These are phyloP conservation scores for Promerops cafer DNA, from an alignment of 2,113 vertebrate genomes.

Conservation along the genomic window DNA sequence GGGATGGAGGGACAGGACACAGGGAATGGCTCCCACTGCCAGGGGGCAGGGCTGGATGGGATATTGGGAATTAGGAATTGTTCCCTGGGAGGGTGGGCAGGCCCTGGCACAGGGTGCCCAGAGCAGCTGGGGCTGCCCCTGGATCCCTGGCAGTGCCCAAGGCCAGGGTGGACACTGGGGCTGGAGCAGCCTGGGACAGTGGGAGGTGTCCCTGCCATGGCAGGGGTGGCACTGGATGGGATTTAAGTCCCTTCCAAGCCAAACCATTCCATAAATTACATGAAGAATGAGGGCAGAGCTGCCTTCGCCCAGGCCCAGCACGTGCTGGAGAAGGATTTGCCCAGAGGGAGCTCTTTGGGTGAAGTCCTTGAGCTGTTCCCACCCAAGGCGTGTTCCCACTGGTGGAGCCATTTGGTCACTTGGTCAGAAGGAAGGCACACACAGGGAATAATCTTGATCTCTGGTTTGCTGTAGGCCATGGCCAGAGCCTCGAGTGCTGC, in stretches of 20 bases:
- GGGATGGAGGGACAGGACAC: background rate
- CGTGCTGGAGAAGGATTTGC: background rate
- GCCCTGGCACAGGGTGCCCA: background rate
- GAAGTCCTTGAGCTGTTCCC: background rate
- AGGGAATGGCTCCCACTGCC: background rate
- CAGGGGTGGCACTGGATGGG: fast-evolving
- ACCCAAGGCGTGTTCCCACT: background rate
- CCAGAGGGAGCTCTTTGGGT: background rate
- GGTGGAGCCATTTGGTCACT: fast-evolving
- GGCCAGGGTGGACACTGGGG: fast-evolving
- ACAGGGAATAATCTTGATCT: fast-evolving
- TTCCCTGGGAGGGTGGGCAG: background rate
- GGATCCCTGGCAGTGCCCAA: background rate
- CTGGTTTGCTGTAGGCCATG: background rate
- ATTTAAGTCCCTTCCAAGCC: too few species aligned
- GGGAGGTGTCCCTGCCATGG: background rate
- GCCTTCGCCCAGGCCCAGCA: fast-evolving
- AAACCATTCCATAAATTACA: background rate
- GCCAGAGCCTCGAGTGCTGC: background rate
- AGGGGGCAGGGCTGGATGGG: background rate
- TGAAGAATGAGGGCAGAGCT: background rate
- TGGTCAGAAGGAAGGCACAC: background rate
- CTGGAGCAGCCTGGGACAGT: background rate
- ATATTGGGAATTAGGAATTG: background rate
- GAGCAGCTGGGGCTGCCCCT: background rate